Conservation (phyloP, 2,888 invertebrate genomes). For the Pristionchus exspectatus region DNA sequence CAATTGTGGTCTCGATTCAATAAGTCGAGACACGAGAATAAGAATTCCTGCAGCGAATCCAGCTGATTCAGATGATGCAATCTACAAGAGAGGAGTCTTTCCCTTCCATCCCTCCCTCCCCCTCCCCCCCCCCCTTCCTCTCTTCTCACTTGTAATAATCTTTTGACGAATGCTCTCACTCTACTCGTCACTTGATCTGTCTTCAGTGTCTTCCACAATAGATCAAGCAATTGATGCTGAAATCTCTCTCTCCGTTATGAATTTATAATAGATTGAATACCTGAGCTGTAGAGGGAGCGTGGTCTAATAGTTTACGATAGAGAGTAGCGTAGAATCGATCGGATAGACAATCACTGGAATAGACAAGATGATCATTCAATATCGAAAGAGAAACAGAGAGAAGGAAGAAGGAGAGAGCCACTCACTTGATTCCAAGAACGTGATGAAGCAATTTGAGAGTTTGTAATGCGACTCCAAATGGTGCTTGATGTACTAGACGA, state of each 20-base stretch:
- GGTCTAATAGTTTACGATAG: constrained; percentile 90
- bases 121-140: background rate
- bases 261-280: background rate
- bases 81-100: constrained; percentile 20
- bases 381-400: background rate
- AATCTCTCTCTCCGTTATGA: no score
- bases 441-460: constrained; percentile 85
- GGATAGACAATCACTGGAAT: constrained; percentile 79
- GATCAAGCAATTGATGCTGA: constrained; percentile 69
- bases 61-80: constrained; percentile 84
- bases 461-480: constrained; percentile 85
- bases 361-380: background rate
- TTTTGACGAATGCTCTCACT: constrained; percentile 90
- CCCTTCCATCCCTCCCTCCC: background rate
- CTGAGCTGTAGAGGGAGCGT: constrained; percentile 82
- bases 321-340: constrained; percentile 87
- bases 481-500: constrained; percentile 88
- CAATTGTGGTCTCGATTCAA: constrained; percentile 84
- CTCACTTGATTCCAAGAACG: constrained; percentile 80
- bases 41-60: constrained; percentile 90
- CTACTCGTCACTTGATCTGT: constrained; percentile 86
- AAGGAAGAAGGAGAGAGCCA: background rate
- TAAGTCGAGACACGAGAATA: constrained; percentile 82
- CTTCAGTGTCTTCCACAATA: constrained; percentile 84
- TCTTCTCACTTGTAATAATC: constrained; percentile 85